Evolutionary conservation across 2,113 vertebrate species (phyloP), one percentile per base, ranked within the genome.

Genomic region (Cheilinus undulatus): DNA sequence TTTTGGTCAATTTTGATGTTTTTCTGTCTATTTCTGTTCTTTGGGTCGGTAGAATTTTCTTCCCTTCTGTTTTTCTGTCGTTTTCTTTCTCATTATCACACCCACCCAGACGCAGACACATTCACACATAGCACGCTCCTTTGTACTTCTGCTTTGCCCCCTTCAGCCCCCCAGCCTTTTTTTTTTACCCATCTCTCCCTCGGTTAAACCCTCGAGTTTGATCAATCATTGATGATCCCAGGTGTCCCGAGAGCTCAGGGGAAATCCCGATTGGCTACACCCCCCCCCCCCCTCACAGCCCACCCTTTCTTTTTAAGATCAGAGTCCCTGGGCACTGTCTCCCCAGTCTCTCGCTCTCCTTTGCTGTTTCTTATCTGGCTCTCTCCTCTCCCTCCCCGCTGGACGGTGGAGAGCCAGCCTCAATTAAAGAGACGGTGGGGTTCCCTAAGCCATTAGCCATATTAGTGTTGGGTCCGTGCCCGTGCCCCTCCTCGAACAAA

Each of bases 151-250:
- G n/a, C n/a, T n/a, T 58, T 46, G 63, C 57, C 52, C 48, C 32
- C 32, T n/a, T 66, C 36, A 27, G 32, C 20, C 23, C 5, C 3
- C 32, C 32, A 34, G 32, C 32, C 8, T 34, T 34, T 56, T 23
- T 83, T 80, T 75, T 76, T 73, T 54, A 72, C 10, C 60, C 59
- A 57, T 10, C 49, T 69, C 54, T 73, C 76, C 48, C 53, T 83
- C 49, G 69, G 75, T 91, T 79, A 86, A 89, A 83, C 76, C 87
- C 88, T 83, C 53, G 19, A 70, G 71, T 88, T 85, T 91, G 87
- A 92, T 94, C 87, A 92, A 93, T 92, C 89, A 93, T 93, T 92
- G 82, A 93, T 92, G 89, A 88, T 89, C 91, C 90, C 92, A 93
- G 92, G 92, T 93, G 91, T 88, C 87, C 54, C 65, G 48, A 73